Evolutionary conservation across 2,113 vertebrate species (phyloP).

Genomic region (Telmatochromis sp.): DNA sequence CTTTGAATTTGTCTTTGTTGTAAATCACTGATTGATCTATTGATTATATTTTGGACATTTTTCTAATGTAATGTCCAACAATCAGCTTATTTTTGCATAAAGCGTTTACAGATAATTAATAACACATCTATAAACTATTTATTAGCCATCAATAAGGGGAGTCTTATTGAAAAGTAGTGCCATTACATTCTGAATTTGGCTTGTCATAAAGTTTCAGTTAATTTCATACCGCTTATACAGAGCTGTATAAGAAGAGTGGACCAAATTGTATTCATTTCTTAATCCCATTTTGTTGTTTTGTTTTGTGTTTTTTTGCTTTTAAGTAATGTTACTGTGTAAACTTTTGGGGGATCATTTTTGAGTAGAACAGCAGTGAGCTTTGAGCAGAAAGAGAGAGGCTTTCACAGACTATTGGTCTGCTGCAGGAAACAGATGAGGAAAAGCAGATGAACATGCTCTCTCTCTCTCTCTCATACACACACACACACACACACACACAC

Average conservation of each 20-base stretch:
- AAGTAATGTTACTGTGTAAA: neutral
- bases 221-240: neutral
- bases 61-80: neutral
- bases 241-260: neutral
- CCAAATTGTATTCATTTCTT: neutral
- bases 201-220: neutral
- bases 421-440: constrained; percentile 75
- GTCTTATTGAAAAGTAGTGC: neutral
- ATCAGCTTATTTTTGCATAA: neutral
- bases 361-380: neutral
- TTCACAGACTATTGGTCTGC: constrained; percentile 65
- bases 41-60: neutral
- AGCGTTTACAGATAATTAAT: neutral
- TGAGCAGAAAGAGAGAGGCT: constrained; percentile 12
- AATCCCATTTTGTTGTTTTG: neutral
- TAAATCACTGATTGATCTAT: neutral
- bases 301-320: neutral
- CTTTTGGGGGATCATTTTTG: constrained; percentile 1
- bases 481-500: neutral
- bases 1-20: neutral
- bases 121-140: neutral
- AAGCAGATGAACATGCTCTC: constrained; percentile 62
- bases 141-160: neutral
- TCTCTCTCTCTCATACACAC: neutral
- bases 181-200: neutral